A percentile compares a stretch with the other conserved stretches of the same genome.
Conservation (phyloP, 2,888 invertebrate species). For the Augochlorella aurata region DNA sequence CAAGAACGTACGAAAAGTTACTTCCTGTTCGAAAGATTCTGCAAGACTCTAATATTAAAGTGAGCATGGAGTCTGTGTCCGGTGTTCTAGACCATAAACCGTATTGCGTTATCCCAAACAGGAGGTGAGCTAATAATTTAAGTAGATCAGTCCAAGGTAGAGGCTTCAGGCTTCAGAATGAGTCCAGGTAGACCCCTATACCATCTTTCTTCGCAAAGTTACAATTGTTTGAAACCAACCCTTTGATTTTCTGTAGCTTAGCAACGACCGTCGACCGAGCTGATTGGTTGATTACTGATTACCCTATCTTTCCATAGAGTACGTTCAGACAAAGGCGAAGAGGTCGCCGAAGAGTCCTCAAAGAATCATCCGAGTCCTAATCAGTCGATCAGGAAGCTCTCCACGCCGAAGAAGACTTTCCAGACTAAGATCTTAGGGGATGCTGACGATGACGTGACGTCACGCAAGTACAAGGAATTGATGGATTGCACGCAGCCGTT, state of each 20-base stretch:
- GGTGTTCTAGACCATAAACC: conserved; percentile 61
- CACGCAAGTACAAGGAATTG: conserved; percentile 54
- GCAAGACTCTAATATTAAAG: conserved; percentile 74
- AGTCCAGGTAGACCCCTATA: background rate
- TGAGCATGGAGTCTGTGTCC: conserved; percentile 77
- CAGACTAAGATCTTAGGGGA: conserved; percentile 9
- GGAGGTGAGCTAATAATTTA: conserved; percentile 42
- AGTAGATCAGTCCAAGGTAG: background rate
- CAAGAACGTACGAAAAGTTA: conserved; percentile 55
- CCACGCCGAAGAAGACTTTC: background rate
- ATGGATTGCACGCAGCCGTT: conserved; percentile 52
- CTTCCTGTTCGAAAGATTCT: conserved; percentile 63
- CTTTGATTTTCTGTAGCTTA: background rate
- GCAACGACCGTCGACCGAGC: background rate
- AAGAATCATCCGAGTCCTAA: conserved; percentile 37
- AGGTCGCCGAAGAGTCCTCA: conserved; percentile 62
- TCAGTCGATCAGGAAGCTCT: background rate
- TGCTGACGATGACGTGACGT: conserved; percentile 19
- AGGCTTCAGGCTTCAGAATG: background rate
- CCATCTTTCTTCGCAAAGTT: background rate
- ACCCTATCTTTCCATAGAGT: conserved; percentile 26
- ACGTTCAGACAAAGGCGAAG: conserved; percentile 61
- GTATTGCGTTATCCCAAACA: conserved; percentile 69
- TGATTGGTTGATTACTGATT: background rate
- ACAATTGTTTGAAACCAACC: background rate